These are phyloP conservation scores for Uropetala carovei DNA, from an alignment of 2,888 invertebrate genomes.

Conservation along the genomic window DNA sequence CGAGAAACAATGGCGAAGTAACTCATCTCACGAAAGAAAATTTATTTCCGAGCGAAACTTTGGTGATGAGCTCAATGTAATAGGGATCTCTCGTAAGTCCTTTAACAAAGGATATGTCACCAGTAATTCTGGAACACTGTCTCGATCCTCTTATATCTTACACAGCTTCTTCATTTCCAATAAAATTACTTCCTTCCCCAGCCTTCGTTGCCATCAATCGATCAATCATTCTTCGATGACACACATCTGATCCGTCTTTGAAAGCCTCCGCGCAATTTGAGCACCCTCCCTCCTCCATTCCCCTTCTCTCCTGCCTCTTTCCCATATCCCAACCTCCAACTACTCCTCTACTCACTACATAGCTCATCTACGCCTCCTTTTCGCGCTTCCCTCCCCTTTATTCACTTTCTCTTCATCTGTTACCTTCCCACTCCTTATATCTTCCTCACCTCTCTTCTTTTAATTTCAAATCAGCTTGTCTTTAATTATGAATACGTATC, in stretches of 20 bases:
- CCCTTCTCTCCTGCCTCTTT: neutral
- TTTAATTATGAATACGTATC: no score
- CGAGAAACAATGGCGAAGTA: no score
- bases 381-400: no score
- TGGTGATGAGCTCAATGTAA: no score
- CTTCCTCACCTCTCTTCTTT: no score
- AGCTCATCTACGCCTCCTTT: no score
- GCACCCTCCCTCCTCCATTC: neutral
- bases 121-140: constrained; percentile 16
- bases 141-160: neutral
- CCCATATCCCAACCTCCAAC: neutral
- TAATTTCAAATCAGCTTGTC: no score
- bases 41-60: no score
- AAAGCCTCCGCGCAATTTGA: neutral
- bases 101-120: constrained; percentile 1
- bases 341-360: neutral
- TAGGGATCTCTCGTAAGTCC: no score
- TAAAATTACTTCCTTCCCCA: constrained; percentile 49
- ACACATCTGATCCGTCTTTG: constrained; percentile 43
- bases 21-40: no score
- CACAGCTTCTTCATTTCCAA: constrained; percentile 34
- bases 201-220: constrained; percentile 37
- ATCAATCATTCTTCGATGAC: constrained; percentile 40
- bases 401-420: no score
- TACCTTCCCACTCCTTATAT: no score